phyloP scores from a whole-genome alignment of 2,113 vertebrate genomes.

The Pampusana beccarii region DNA sequence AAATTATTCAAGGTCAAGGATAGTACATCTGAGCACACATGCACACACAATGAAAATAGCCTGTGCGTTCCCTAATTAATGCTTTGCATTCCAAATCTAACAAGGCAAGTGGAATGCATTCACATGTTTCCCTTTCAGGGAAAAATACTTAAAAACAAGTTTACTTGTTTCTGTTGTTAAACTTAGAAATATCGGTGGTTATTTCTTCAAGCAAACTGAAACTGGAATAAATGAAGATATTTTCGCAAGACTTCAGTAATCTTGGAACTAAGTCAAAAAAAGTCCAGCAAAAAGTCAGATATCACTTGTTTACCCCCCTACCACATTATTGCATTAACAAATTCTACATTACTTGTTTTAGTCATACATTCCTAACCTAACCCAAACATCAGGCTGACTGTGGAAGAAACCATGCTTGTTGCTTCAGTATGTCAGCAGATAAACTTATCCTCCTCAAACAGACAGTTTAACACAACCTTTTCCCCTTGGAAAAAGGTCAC shows the following conservation, averaged over 20 bases:
- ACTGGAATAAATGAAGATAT: not conserved
- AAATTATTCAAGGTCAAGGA: slow-evolving; percentile 38
- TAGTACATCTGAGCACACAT: not conserved
- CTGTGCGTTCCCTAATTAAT: not conserved
- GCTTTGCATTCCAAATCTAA: not conserved
- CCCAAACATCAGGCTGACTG: not conserved
- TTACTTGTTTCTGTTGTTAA: not conserved
- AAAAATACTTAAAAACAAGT: not conserved
- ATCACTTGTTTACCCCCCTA: not conserved
- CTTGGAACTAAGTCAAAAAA: not conserved
- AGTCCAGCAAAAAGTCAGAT: not conserved
- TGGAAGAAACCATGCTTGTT: rapidly evolving
- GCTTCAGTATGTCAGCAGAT: not conserved
- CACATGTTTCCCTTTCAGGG: not conserved
- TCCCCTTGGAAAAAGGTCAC: not conserved
- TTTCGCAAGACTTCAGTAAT: not conserved
- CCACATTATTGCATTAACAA: not conserved
- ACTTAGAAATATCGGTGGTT: not conserved
- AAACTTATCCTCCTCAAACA: not conserved
- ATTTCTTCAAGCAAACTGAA: not conserved
- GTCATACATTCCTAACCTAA: slow-evolving; percentile 28
- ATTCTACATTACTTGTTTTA: slow-evolving; percentile 27
- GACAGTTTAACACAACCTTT: not conserved
- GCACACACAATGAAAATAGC: not conserved
- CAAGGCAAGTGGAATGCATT: slow-evolving; percentile 1